Conservation (phyloP, 2,113 vertebrate species). For the Dasyurus viverrinus region DNA sequence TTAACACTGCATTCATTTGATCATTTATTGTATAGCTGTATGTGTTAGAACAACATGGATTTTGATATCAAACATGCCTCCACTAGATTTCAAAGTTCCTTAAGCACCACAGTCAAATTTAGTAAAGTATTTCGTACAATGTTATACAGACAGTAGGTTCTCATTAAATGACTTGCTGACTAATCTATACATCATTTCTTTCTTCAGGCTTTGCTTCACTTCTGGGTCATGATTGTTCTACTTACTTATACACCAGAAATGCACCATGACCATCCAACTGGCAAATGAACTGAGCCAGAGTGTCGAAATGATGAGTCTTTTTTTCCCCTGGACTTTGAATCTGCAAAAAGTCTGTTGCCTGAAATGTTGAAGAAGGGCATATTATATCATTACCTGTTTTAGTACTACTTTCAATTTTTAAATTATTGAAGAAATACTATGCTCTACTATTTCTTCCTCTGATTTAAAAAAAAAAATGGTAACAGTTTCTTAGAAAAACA, state of each 20-base stretch:
- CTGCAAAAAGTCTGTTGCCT: constrained; percentile 22
- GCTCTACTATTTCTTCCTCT: constrained; percentile 55
- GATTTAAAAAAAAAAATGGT: constrained; percentile 51
- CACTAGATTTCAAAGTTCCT: background rate
- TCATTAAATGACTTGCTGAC: background rate
- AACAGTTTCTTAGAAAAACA: constrained; percentile 68
- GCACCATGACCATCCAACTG: constrained; percentile 88
- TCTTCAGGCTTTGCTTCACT: constrained; percentile 92
- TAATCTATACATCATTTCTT: constrained; percentile 23
- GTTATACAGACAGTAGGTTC: background rate
- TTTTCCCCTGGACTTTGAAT: background rate
- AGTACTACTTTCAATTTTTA: constrained; percentile 71
- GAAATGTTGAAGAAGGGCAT: constrained; percentile 26
- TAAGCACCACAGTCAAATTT: background rate
- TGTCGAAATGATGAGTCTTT: background rate
- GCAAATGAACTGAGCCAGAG: constrained; percentile 80
- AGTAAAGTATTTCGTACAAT: background rate
- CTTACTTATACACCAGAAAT: constrained; percentile 98
- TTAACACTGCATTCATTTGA: background rate
- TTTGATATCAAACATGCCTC: background rate
- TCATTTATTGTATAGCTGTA: background rate
- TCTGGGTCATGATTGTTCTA: constrained; percentile 99
- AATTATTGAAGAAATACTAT: constrained; percentile 66
- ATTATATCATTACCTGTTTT: constrained; percentile 53
- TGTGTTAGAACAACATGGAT: background rate